Conservation (phyloP, 2,113 vertebrate genomes). For the Chauna torquata region DNA sequence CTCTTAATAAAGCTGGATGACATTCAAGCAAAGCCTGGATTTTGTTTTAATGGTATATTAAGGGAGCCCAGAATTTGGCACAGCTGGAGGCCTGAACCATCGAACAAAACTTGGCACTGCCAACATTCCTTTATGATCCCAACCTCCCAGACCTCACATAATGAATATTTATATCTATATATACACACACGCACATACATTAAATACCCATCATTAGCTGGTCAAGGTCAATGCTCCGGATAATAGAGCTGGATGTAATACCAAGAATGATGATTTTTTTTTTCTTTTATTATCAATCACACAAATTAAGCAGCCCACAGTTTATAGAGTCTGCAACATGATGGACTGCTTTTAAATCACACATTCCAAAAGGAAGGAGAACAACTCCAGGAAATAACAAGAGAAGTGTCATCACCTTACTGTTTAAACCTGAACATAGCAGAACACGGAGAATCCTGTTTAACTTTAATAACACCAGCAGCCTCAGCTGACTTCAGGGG, state of each 20-base stretch:
- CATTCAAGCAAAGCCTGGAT: constrained; percentile 47
- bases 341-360: constrained; percentile 58
- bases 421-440: constrained; percentile 43
- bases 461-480: constrained; percentile 50
- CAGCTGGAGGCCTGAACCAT: constrained; percentile 40
- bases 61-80: constrained; percentile 50
- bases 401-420: constrained; percentile 55
- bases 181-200: background rate
- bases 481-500: background rate
- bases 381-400: constrained; percentile 41
- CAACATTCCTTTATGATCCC: background rate
- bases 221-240: constrained; percentile 49
- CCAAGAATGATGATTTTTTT: constrained; percentile 21
- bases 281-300: constrained; percentile 21
- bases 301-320: constrained; percentile 42
- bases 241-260: constrained; percentile 33
- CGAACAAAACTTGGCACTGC: constrained; percentile 49
- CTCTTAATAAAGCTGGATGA: constrained; percentile 67
- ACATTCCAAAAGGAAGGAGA: constrained; percentile 32
- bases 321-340: constrained; percentile 21
- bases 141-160: constrained; percentile 41
- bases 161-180: constrained; percentile 61
- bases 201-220: constrained; percentile 60
- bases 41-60: constrained; percentile 50
- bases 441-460: background rate